phyloP scores from a whole-genome alignment of 1,140 invertebrate species.

The Calliphora vicina region DNA sequence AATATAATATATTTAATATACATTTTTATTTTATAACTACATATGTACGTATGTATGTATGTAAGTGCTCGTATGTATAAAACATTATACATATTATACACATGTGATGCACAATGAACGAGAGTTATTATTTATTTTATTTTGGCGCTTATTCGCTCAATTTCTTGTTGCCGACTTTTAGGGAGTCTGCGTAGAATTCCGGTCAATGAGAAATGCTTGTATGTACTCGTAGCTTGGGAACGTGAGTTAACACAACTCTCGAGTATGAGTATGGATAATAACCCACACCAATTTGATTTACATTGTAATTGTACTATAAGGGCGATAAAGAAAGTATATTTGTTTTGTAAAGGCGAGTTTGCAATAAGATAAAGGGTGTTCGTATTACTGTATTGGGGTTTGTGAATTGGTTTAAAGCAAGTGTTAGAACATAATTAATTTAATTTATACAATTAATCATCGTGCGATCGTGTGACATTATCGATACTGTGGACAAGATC shows the following conservation, averaged over 20 bases:
- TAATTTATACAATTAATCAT: too few relatives aligned
- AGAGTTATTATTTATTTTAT: not conserved
- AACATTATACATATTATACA: not conserved
- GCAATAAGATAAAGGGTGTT: not conserved
- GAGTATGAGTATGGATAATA: not conserved
- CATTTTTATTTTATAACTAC: too few relatives aligned
- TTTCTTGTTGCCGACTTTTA: not conserved
- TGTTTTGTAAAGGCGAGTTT: not conserved
- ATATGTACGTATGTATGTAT: not conserved
- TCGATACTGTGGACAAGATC: too few relatives aligned
- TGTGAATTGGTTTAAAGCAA: not conserved
- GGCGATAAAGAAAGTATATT: too few relatives aligned
- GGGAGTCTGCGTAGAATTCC: not conserved
- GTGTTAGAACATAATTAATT: not conserved
- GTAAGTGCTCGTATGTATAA: not conserved
- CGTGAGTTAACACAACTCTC: not conserved
- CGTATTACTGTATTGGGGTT: not conserved
- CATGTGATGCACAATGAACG: not conserved
- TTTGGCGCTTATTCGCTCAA: not conserved
- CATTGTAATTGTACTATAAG: not conserved
- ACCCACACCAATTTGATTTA: not conserved
- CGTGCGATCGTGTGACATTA: too few relatives aligned
- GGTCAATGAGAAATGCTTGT: not conserved
- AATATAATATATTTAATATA: too few relatives aligned
- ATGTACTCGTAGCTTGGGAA: not conserved